Evolutionary conservation across 2,113 vertebrate species (phyloP).

Genomic region (Talpa occidentalis): DNA sequence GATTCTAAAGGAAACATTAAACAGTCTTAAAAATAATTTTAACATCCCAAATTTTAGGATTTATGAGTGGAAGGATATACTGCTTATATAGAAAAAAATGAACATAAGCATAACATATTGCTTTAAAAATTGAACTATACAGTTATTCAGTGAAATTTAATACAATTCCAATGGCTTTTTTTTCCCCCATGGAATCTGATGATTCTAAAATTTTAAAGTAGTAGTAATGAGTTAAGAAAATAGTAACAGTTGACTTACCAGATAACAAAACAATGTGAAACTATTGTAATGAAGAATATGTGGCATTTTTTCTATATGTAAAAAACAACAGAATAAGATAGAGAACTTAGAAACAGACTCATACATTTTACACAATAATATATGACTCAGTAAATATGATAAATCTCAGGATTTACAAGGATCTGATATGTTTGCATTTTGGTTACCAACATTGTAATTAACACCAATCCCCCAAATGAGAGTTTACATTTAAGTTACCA

Average conservation of each 20-base stretch:
- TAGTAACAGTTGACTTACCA: not conserved
- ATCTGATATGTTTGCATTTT: not conserved
- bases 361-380: not conserved
- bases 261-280: not conserved
- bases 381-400: not conserved
- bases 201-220: not conserved
- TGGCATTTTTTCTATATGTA: not conserved
- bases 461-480: not conserved
- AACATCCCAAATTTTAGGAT: not conserved
- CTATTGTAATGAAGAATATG: not conserved
- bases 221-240: not conserved
- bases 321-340: not conserved
- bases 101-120: not conserved
- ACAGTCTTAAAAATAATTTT: not conserved
- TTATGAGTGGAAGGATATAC: not conserved
- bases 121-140: not conserved
- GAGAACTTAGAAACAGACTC: not conserved
- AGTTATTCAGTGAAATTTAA: not conserved
- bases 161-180: not conserved
- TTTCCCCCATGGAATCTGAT: not conserved
- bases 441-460: not conserved
- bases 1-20: not conserved
- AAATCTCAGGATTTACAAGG: not conserved
- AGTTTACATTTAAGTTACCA: not conserved
- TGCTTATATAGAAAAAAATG: not conserved